Evolutionary conservation across 2,113 vertebrate genomes (phyloP).

Genomic region (Salvator merianae): DNA sequence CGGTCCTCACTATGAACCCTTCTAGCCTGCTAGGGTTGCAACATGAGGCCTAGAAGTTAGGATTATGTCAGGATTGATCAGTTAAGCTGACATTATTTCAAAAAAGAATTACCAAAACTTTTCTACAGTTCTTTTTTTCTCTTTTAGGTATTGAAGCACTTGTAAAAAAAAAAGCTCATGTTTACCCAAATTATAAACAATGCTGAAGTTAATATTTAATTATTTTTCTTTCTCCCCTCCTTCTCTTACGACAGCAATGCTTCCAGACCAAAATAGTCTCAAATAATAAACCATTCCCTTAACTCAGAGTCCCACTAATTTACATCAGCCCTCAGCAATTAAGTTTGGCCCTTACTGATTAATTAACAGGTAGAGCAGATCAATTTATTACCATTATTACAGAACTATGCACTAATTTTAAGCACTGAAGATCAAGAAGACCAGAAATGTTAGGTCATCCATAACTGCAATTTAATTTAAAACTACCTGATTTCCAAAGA

Average conservation of each 20-base stretch:
- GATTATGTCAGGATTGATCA: too few species aligned
- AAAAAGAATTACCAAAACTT: neutral
- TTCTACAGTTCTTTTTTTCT: neutral
- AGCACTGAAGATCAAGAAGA: neutral
- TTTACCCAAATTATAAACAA: neutral
- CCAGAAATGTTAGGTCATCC: neutral
- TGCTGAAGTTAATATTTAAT: neutral
- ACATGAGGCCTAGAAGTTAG: too few species aligned
- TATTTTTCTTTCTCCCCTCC: neutral
- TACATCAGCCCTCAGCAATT: slow-evolving; percentile 15
- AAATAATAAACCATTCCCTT: slow-evolving; percentile 7
- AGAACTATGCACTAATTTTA: slow-evolving; percentile 2
- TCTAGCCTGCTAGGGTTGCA: too few species aligned
- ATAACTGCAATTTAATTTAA: slow-evolving; percentile 18
- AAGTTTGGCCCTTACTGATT: slow-evolving; percentile 22
- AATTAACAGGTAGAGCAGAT: slow-evolving; percentile 32
- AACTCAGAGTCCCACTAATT: slow-evolving; percentile 11
- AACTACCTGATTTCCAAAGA: neutral
- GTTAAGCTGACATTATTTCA: neutral
- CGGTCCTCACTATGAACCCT: too few species aligned
- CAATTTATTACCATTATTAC: slow-evolving; percentile 33
- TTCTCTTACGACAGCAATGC: neutral
- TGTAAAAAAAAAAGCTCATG: neutral
- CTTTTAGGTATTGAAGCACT: neutral
- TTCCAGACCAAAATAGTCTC: slow-evolving; percentile 6